phyloP scores from a whole-genome alignment of 2,113 vertebrate genomes.

The Oceanites oceanicus region DNA sequence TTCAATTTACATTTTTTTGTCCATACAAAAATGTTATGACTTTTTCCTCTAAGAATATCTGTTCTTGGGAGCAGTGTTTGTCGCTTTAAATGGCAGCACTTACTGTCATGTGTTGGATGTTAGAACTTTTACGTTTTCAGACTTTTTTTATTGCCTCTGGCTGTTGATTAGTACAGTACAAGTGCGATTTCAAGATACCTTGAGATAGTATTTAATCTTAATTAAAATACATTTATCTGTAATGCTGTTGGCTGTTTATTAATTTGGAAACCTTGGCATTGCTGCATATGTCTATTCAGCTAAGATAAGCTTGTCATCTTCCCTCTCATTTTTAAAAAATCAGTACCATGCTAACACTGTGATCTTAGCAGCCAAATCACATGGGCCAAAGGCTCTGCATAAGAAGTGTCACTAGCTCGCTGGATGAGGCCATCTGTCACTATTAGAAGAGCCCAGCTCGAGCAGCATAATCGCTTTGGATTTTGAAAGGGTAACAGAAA shows the following conservation, averaged over 20 bases:
- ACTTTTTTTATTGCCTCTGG: conserved; percentile 85
- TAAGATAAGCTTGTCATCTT: neutral
- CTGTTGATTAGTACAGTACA: conserved; percentile 81
- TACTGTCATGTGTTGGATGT: conserved; percentile 65
- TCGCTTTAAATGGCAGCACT: conserved; percentile 64
- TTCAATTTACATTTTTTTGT: conserved; percentile 54
- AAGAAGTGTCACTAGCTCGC: fast-evolving
- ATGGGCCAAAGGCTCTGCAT: neutral
- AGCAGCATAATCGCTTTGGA: neutral
- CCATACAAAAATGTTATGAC: conserved; percentile 55
- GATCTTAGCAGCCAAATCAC: neutral
- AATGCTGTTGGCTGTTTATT: conserved; percentile 72
- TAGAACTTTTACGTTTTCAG: conserved; percentile 62
- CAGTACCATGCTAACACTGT: neutral
- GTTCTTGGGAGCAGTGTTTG: conserved; percentile 65
- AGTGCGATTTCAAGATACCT: conserved; percentile 80
- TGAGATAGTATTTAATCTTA: conserved; percentile 91
- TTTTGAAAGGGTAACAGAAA: neutral
- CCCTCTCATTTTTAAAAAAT: neutral
- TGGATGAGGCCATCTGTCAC: neutral
- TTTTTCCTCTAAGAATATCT: conserved; percentile 49
- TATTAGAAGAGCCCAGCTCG: neutral
- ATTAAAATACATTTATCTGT: conserved; percentile 92
- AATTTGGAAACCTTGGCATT: conserved; percentile 34
- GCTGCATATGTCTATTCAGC: neutral